phyloP scores from a whole-genome alignment of 64 coral and sea anemone species.

The Anthopleura sola region DNA sequence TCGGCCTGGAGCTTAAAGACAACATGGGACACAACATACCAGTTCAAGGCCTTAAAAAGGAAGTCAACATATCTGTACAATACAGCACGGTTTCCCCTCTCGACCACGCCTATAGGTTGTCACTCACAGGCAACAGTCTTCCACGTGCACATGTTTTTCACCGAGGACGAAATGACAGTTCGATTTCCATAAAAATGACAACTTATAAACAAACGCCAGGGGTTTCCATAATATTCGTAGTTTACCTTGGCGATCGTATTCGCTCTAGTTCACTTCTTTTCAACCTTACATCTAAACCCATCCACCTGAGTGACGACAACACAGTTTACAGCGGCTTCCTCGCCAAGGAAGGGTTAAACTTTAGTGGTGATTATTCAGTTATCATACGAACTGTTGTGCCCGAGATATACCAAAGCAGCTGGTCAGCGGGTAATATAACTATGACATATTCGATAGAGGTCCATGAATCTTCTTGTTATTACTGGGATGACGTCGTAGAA shows the following conservation, averaged over 20 bases:
- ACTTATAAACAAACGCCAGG: too few species aligned
- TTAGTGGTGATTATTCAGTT: slow-evolving; percentile 45
- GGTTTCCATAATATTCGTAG: too few species aligned
- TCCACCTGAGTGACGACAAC: not conserved
- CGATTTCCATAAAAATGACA: too few species aligned
- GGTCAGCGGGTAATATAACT: slow-evolving; percentile 27
- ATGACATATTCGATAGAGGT: slow-evolving; percentile 1
- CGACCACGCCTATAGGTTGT: too few species aligned
- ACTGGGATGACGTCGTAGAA: slow-evolving; percentile 11
- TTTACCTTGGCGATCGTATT: too few species aligned
- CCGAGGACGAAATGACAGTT: too few species aligned
- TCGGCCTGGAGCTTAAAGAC: not conserved
- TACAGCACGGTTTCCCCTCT: too few species aligned
- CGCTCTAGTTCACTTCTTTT: too few species aligned
- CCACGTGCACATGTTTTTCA: too few species aligned
- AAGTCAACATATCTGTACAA: too few species aligned
- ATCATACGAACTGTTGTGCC: not conserved
- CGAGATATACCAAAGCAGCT: not conserved
- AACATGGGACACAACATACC: not conserved
- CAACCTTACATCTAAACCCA: not conserved
- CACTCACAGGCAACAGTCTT: too few species aligned
- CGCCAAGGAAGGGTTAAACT: slow-evolving; percentile 48
- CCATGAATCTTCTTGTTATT: slow-evolving; percentile 15
- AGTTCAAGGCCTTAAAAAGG: not conserved
- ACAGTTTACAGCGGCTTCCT: slow-evolving; percentile 23